Evolutionary conservation across 2,888 invertebrate species (phyloP), one percentile per base, ranked within the genome.

Genomic region (Eumacrocentrus americanus): DNA sequence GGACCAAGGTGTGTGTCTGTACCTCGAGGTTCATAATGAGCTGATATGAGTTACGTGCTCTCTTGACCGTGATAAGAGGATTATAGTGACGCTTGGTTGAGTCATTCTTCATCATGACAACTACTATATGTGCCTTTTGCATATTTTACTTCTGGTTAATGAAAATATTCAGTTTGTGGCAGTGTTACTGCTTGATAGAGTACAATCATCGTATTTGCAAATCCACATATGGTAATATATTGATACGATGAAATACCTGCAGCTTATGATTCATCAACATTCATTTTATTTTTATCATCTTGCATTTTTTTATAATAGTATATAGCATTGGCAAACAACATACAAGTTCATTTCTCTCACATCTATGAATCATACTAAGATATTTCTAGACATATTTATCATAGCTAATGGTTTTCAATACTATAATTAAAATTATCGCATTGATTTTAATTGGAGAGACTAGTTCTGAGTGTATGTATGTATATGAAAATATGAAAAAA

Each of bases 51-150:
- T 16, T 14, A 40, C 20, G 38, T 7, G 9, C 40, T 23, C 40
- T 52, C 52, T 52, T 40, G 40, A 52, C 52, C 40, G 52, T 40
- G 52, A 52, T 52, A 52, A 52, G 40, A 23, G 40, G 23, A 11
- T 40, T 52, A 40, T 16, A 18, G 25, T 25, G 25, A 25, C 38
- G 38, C n/a, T 16, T 25, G 23, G 37, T 42, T 52, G 52, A 52
- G 23, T 52, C 40, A 52, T 38, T 40, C 16, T 40, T 14, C 52
- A 52, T 52, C n/a, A 14, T 23, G 38, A 16, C 40, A 25, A 25
- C 22, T 22, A 16, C 25, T 40, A 35, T n/a, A n/a, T n/a, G n/a
- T n/a, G n/a, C n/a, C n/a, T n/a, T n/a, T n/a, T n/a, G n/a, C n/a
- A n/a, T n/a, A n/a, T n/a, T n/a, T n/a, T n/a, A n/a, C n/a, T n/a